Evolutionary conservation across 2,113 vertebrate species (phyloP).

Genomic region (Neotoma lepida): DNA sequence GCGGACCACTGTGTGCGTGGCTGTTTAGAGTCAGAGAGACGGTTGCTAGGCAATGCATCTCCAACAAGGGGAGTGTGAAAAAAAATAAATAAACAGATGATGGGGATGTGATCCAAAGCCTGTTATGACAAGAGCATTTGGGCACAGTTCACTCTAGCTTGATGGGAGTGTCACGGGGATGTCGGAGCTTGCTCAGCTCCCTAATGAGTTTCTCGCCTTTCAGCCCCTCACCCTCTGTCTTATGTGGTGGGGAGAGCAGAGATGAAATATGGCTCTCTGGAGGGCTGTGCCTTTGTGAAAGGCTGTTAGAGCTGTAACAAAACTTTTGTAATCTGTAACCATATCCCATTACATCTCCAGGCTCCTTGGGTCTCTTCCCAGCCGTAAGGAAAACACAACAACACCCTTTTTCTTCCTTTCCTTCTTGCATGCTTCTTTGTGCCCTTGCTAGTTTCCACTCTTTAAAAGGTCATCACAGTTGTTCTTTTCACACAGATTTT

Average conservation of each 20-base stretch:
- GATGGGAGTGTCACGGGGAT: slow-evolving; percentile 76
- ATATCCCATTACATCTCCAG: slow-evolving; percentile 80
- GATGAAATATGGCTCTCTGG: slow-evolving; percentile 85
- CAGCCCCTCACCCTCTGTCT: slow-evolving; percentile 83
- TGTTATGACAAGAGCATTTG: slow-evolving; percentile 83
- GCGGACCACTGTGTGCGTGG: slow-evolving; percentile 43
- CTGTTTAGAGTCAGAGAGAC: slow-evolving; percentile 82
- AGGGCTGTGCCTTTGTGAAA: slow-evolving; percentile 83
- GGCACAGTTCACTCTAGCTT: slow-evolving; percentile 76
- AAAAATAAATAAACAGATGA: slow-evolving; percentile 83
- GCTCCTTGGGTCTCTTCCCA: slow-evolving; percentile 79
- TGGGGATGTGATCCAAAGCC: slow-evolving; percentile 81
- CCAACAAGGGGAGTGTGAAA: slow-evolving; percentile 77
- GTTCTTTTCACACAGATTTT: slow-evolving; percentile 61
- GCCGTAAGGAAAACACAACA: slow-evolving; percentile 75
- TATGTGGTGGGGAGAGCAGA: slow-evolving; percentile 84
- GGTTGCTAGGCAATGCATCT: slow-evolving; percentile 84
- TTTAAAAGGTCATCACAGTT: slow-evolving; percentile 55
- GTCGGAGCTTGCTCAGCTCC: slow-evolving; percentile 80
- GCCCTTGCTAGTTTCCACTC: slow-evolving; percentile 41
- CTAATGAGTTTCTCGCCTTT: slow-evolving; percentile 81
- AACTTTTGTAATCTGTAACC: slow-evolving; percentile 83
- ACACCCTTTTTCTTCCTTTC: slow-evolving; percentile 30
- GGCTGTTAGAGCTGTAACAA: slow-evolving; percentile 85
- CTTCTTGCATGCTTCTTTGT: not conserved